Evolutionary conservation across 1,140 invertebrate genomes (phyloP), one percentile per base, ranked within the genome.

Genomic region (Drosophila neocordata): DNA sequence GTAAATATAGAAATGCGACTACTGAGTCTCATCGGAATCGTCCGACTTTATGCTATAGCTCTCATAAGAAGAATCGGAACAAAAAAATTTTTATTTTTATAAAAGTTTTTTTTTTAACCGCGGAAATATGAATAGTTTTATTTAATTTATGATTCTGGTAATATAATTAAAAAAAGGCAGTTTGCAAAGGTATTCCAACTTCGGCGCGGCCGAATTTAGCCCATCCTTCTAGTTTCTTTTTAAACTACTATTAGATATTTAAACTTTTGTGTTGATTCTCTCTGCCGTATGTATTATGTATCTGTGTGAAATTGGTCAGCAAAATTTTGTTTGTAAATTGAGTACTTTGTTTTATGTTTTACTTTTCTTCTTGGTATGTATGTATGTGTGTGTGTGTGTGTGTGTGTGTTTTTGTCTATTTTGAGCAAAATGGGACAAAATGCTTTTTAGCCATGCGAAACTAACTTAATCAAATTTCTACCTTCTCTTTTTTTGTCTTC

Each of bases 381-480:
- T 20, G 15, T 59, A 20, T 66, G 3, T 24, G 34, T 18, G 12
- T 38, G 38, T 69, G 37, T 20, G 13, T 64, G 24, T 44, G 1
- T 55, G 31, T 65, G 11, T 56, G 51, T 37, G 41, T 51, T 11
- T 51, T 53, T 34, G 24, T 6, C 27, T 31, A 35, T 63, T 41
- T 65, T 6, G 27, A 31, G 27, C 13, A 12, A 38, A 38, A 53
- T 48, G 22, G 24, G 18, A 27, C 63, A 75, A 67, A 65, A 44
- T 61, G 63, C 63, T 66, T 68, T 80, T 71, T 64, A 79, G 58
- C 69, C 79, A 73, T 34, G 27, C 71, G 44, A 73, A 80, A 84
- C 81, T 85, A 84, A 85, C 77, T 73, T 73, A 84, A 85, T 85
- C 77, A 84, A 85, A 80, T 85, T 37, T 58, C 53, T 57, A 27